phyloP scores from a whole-genome alignment of 2,888 invertebrate genomes.

The Elgonia sp. region DNA sequence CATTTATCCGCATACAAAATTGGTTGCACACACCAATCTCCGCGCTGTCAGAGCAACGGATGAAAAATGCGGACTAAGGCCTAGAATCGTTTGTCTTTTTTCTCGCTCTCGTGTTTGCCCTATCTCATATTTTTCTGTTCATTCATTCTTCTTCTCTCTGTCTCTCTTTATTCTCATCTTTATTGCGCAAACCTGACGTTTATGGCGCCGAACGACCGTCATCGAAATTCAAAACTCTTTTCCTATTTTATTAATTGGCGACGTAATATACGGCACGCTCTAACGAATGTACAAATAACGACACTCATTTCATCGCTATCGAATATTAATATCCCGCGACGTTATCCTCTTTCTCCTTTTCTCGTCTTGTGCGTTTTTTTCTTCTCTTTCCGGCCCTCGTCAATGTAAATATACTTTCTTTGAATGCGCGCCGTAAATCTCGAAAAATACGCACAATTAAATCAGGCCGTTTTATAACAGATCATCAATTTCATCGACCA shows the following conservation, averaged over 20 bases:
- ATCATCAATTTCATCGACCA: conserved; percentile 37
- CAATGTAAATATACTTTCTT: conserved; percentile 69
- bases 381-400: conserved; percentile 56
- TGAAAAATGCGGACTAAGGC: conserved; percentile 56
- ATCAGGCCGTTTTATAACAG: conserved; percentile 55
- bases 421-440: conserved; percentile 69
- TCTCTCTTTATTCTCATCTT: conserved; percentile 78
- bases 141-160: background rate
- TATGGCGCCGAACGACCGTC: conserved; percentile 84
- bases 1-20: conserved; percentile 67
- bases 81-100: conserved; percentile 55
- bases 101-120: conserved; percentile 48
- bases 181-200: conserved; percentile 84
- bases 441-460: conserved; percentile 62
- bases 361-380: conserved; percentile 29
- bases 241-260: conserved; percentile 85
- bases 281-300: conserved; percentile 76
- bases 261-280: conserved; percentile 76
- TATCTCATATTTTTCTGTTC: conserved; percentile 15
- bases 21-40: conserved; percentile 58
- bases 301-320: conserved; percentile 73
- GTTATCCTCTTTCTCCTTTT: conserved; percentile 25
- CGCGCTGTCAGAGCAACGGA: conserved; percentile 46
- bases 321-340: conserved; percentile 71
- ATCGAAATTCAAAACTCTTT: conserved; percentile 77